Evolutionary conservation across 2,888 invertebrate genomes (phyloP), one percentile per base, ranked within the genome.

Genomic region (Leptinotarsa juncta): DNA sequence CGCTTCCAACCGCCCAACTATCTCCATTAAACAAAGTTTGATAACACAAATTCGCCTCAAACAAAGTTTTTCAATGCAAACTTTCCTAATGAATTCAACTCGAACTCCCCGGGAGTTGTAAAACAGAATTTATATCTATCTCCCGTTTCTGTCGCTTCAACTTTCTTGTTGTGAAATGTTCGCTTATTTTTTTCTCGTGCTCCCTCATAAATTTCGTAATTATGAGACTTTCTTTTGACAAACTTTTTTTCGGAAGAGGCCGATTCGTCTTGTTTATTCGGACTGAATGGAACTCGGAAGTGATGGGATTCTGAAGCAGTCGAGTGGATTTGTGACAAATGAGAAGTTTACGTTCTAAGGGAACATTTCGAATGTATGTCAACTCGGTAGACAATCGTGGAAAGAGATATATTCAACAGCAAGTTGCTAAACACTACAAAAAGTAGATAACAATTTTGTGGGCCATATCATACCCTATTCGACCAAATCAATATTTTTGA

Each of bases 21-120:
- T 81, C 81, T 80, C 82, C 81, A 82, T 82, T 81, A 82, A 81
- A 81, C 78, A 80, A 80, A 80, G 78, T 80, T 78, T 75, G 79
- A 79, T 79, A 78, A 77, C 79, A 73, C 67, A 73, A 78, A 74
- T 78, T 77, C 76, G 76, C 78, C 79, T 70, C 71, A 72, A 74
- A 77, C 76, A 74, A 78, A 79, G 71, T 79, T 78, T 78, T 79
- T 79, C 75, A 74, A 75, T 73, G 78, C 74, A 73, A 79, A 79
- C 79, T 78, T 79, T 77, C 73, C 79, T 79, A 79, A 79, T 79
- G 79, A 79, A 79, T 79, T 78, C 78, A 77, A 76, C 76, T 79
- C 73, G 50, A 79, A 75, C 75, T 77, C 72, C 74, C 70, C 68
- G 74, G 42, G 75, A 76, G 77, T 77, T 74, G 78, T 75, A 73